A percentile compares a stretch with the other conserved stretches of the same genome.
Evolutionary conservation across 2,113 vertebrate genomes (phyloP).

Genomic region (Chiloscyllium plagiosum): DNA sequence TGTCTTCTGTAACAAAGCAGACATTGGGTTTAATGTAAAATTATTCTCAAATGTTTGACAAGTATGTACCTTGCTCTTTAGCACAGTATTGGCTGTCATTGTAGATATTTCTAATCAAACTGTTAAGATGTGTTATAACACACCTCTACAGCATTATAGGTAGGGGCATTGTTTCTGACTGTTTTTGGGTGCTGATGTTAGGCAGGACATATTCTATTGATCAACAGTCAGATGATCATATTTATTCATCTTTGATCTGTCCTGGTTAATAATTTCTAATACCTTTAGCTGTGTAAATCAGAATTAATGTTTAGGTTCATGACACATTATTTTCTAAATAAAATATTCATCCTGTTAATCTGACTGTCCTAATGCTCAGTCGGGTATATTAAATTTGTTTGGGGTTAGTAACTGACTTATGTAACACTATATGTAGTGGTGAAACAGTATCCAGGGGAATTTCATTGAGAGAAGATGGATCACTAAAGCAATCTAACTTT

Average conservation of each 20-base stretch:
- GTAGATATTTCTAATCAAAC: too few species aligned
- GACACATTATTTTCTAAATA: not conserved
- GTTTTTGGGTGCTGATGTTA: not conserved
- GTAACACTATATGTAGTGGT: not conserved
- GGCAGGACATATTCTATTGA: not conserved
- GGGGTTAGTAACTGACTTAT: not conserved
- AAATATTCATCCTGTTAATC: not conserved
- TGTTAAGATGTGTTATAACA: too few species aligned
- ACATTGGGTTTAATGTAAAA: not conserved
- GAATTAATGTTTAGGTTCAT: not conserved
- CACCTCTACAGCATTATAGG: too few species aligned
- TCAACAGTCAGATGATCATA: not conserved
- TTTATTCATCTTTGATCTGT: not conserved
- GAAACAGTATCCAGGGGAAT: not conserved
- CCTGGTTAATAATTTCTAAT: not conserved
- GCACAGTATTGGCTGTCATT: not conserved
- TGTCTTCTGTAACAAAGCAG: not conserved
- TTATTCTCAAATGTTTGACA: not conserved
- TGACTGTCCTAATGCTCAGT: not conserved
- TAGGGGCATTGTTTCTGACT: too few species aligned
- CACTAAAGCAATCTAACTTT: not conserved
- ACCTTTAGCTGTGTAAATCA: not conserved
- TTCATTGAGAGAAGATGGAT: not conserved
- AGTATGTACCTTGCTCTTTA: not conserved
- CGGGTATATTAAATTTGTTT: not conserved